Percentiles rank a stretch among this genome's conserved stretches.
These are phyloP conservation scores for Orthosia gracilis DNA, from an alignment of 2,888 invertebrate genomes.

Conservation along the genomic window DNA sequence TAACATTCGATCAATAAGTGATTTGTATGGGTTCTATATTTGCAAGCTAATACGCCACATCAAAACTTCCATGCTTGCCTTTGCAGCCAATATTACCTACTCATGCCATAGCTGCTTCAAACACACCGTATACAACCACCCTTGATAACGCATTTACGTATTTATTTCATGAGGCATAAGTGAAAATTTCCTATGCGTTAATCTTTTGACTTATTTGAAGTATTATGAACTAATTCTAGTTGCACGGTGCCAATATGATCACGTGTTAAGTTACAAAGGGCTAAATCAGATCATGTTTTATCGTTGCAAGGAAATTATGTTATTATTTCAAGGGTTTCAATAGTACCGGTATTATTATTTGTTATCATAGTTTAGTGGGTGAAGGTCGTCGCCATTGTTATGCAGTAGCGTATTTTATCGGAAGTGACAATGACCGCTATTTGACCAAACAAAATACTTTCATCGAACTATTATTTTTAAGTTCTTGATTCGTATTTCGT, in stretches of 20 bases:
- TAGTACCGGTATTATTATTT: constrained; percentile 31
- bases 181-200: constrained; percentile 6
- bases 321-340: constrained; percentile 62
- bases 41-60: constrained; percentile 89
- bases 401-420: constrained; percentile 38
- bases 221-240: constrained; percentile 59
- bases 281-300: constrained; percentile 78
- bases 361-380: constrained; percentile 45
- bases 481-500: constrained; percentile 6
- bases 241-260: constrained; percentile 75
- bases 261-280: constrained; percentile 80
- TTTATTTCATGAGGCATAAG: constrained; percentile 59
- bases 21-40: constrained; percentile 90
- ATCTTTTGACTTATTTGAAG: not conserved
- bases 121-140: constrained; percentile 57
- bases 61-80: constrained; percentile 86
- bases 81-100: constrained; percentile 82
- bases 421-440: constrained; percentile 43
- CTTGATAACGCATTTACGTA: constrained; percentile 55
- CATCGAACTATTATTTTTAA: constrained; percentile 10
- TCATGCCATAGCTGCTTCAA: constrained; percentile 74
- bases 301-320: constrained; percentile 69
- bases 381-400: constrained; percentile 51
- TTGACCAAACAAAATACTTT: constrained; percentile 21
- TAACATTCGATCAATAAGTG: constrained; percentile 90